These are phyloP conservation scores for Neolamprologus hecqui DNA, from an alignment of 2,113 vertebrate species.

Conservation along the genomic window DNA sequence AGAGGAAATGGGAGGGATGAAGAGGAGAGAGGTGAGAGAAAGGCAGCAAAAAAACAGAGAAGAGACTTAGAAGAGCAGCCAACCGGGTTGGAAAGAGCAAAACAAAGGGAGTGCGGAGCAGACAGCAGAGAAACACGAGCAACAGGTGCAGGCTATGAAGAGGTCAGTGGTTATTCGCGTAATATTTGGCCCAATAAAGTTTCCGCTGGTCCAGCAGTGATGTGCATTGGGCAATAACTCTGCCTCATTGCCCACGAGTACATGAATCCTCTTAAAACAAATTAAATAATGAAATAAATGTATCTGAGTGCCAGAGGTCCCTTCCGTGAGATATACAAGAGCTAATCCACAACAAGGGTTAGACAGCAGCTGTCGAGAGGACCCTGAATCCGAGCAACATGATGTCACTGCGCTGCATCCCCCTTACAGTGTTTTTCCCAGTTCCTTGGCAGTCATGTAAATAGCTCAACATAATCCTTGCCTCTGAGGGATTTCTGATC, in stretches of 20 bases:
- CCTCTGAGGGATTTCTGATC: constrained; percentile 63
- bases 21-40: neutral
- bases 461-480: constrained; percentile 66
- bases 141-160: neutral
- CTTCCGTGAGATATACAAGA: constrained; percentile 3
- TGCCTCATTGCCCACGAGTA: neutral
- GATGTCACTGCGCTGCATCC: constrained; percentile 49
- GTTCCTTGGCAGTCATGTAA: constrained; percentile 59
- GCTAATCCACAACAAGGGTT: constrained; percentile 52
- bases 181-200: neutral
- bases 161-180: neutral
- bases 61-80: neutral
- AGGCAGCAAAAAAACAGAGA: neutral
- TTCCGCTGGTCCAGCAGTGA: neutral
- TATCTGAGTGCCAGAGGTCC: constrained; percentile 12
- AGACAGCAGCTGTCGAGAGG: constrained; percentile 55
- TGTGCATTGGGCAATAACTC: neutral
- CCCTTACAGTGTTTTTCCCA: constrained; percentile 31
- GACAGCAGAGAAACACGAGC: neutral
- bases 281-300: neutral
- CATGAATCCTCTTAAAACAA: constrained; percentile 14
- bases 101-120: neutral
- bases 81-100: neutral
- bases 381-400: constrained; percentile 13
- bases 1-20: neutral